Evolutionary conservation across 1,140 invertebrate species (phyloP).

Genomic region (Drosophila busckii): DNA sequence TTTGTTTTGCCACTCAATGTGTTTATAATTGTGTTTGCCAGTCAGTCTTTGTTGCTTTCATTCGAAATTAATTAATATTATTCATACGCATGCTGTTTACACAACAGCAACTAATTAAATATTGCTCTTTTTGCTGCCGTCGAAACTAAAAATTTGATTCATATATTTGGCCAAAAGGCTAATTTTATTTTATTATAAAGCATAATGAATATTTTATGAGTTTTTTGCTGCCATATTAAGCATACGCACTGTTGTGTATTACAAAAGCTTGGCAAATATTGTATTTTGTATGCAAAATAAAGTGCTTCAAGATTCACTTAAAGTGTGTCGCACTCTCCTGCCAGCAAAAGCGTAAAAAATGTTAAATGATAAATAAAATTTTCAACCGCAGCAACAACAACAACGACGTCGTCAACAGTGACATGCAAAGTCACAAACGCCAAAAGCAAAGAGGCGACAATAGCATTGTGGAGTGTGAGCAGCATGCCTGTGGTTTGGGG

Average conservation of each 20-base stretch:
- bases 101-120: slow-evolving; percentile 15
- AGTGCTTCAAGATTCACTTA: slow-evolving; percentile 74
- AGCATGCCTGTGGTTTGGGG: neutral
- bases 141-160: slow-evolving; percentile 19
- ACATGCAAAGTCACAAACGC: slow-evolving; percentile 17
- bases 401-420: slow-evolving; percentile 17
- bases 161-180: slow-evolving; percentile 43
- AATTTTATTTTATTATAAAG: slow-evolving; percentile 46
- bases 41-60: slow-evolving; percentile 21
- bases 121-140: too few species aligned
- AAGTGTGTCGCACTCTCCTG: slow-evolving; percentile 49
- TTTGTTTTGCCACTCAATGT: slow-evolving; percentile 33
- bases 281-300: slow-evolving; percentile 76
- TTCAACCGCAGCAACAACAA: slow-evolving; percentile 54
- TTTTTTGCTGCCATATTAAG: slow-evolving; percentile 41
- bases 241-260: slow-evolving; percentile 46
- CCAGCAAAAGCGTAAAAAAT: slow-evolving; percentile 71
- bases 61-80: slow-evolving; percentile 60
- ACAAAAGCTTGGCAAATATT: slow-evolving; percentile 59
- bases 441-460: slow-evolving; percentile 14
- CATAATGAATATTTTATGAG: slow-evolving; percentile 4
- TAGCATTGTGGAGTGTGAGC: neutral
- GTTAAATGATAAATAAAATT: slow-evolving; percentile 77
- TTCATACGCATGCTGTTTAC: slow-evolving; percentile 9
- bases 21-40: slow-evolving; percentile 19